phyloP scores from a whole-genome alignment of 2,888 invertebrate species.

The Agapetus fuscipes region DNA sequence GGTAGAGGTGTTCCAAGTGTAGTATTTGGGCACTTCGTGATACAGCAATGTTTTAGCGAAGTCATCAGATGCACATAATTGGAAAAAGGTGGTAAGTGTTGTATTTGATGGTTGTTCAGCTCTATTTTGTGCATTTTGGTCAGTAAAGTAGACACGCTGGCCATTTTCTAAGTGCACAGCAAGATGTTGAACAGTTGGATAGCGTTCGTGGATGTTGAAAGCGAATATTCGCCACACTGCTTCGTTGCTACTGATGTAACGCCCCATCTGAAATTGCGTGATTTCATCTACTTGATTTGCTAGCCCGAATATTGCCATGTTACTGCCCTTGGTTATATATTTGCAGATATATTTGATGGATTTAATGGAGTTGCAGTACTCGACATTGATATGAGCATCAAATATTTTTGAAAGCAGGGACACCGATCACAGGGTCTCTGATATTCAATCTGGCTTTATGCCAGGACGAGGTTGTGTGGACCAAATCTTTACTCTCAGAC shows the following conservation, averaged over 20 bases:
- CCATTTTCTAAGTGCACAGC: slow-evolving; percentile 3
- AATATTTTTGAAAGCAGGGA: neutral
- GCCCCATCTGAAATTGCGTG: neutral
- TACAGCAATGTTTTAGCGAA: slow-evolving; percentile 5
- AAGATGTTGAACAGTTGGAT: slow-evolving; percentile 4
- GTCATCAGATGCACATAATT: neutral
- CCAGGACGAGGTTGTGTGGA: too few species aligned
- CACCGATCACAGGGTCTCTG: too few species aligned
- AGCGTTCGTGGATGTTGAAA: neutral
- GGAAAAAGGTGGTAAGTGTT: slow-evolving; percentile 3
- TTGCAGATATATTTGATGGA: slow-evolving; percentile 2
- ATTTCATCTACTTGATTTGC: neutral
- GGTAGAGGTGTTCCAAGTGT: neutral
- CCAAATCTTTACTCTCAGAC: too few species aligned
- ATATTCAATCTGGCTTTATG: too few species aligned
- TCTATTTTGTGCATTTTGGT: neutral
- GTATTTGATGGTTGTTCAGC: slow-evolving; percentile 2
- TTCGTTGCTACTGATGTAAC: slow-evolving; percentile 5
- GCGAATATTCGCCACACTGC: slow-evolving; percentile 1
- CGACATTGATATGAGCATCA: too few species aligned
- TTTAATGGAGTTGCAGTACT: too few species aligned
- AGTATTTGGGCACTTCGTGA: neutral
- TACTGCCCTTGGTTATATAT: slow-evolving; percentile 1
- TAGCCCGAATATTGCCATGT: slow-evolving; percentile 1
- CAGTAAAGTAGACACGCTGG: slow-evolving; percentile 2